A percentile compares a stretch with the other conserved stretches of the same genome.
These are phyloP conservation scores for Yponomeuta sedellus DNA, from an alignment of 2,888 invertebrate genomes.

Conservation along the genomic window DNA sequence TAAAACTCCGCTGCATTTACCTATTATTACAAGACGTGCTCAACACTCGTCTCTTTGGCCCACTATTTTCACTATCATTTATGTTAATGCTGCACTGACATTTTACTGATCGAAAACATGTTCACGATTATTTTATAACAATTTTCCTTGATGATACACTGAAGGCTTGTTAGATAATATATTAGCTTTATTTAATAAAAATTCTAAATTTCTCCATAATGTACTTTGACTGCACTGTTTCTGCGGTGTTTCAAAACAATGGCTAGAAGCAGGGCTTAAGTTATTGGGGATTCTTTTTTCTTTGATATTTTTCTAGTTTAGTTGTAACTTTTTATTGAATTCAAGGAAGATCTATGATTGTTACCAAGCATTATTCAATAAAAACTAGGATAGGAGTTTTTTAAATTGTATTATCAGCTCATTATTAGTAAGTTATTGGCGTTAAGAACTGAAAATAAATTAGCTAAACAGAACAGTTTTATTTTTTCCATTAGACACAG, in stretches of 20 bases:
- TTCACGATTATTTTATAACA: constrained; percentile 28
- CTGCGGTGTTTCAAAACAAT: neutral
- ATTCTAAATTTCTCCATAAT: constrained; percentile 64
- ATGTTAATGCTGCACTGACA: neutral
- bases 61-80: constrained; percentile 2
- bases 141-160: constrained; percentile 45
- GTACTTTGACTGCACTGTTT: constrained; percentile 24
- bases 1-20: constrained; percentile 12
- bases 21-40: neutral
- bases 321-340: constrained; percentile 68
- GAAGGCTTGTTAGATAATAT: constrained; percentile 57
- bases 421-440: constrained; percentile 75
- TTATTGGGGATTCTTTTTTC: constrained; percentile 55
- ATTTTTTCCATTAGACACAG: neutral
- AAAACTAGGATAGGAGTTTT: constrained; percentile 70
- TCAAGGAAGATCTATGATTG: constrained; percentile 69
- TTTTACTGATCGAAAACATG: constrained; percentile 11
- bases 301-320: constrained; percentile 61
- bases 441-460: constrained; percentile 77
- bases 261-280: constrained; percentile 30
- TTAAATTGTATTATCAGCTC: constrained; percentile 76
- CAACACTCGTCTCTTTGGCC: neutral
- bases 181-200: constrained; percentile 63
- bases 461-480: constrained; percentile 51
- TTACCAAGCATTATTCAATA: constrained; percentile 76